Evolutionary conservation across 1,140 invertebrate species (phyloP).

Genomic region (Linepithema humile): DNA sequence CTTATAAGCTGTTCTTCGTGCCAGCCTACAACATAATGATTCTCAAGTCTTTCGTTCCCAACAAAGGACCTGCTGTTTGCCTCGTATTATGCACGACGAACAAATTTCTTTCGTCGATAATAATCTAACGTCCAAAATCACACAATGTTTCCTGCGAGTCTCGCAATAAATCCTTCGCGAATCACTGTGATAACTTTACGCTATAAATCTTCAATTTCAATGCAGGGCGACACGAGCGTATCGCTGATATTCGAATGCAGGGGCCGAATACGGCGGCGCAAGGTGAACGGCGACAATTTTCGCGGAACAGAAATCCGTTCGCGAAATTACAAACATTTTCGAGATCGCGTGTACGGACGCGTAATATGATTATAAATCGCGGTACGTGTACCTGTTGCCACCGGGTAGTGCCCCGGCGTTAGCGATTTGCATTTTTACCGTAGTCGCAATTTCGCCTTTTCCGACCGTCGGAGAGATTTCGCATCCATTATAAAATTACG

Average conservation of each 20-base stretch:
- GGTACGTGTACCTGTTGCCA: constrained; percentile 57
- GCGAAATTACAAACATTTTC: constrained; percentile 53
- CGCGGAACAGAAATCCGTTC: constrained; percentile 16
- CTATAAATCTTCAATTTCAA: constrained; percentile 12
- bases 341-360: constrained; percentile 50
- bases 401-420: neutral
- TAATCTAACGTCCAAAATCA: neutral
- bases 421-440: constrained; percentile 58
- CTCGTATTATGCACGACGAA: no score
- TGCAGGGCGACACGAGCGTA: neutral
- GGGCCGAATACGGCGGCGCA: neutral
- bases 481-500: constrained; percentile 34
- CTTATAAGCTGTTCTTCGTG: neutral
- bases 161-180: no score
- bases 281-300: constrained; percentile 40
- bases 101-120: no score
- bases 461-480: neutral
- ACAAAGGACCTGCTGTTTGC: neutral
- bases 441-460: constrained; percentile 27
- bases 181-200: neutral
- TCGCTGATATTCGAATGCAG: neutral
- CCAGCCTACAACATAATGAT: neutral
- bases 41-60: neutral
- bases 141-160: neutral
- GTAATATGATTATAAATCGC: constrained; percentile 57